Conservation (phyloP, 2,797 vertebrate species). For the Schizothorax lantsangensis region DNA sequence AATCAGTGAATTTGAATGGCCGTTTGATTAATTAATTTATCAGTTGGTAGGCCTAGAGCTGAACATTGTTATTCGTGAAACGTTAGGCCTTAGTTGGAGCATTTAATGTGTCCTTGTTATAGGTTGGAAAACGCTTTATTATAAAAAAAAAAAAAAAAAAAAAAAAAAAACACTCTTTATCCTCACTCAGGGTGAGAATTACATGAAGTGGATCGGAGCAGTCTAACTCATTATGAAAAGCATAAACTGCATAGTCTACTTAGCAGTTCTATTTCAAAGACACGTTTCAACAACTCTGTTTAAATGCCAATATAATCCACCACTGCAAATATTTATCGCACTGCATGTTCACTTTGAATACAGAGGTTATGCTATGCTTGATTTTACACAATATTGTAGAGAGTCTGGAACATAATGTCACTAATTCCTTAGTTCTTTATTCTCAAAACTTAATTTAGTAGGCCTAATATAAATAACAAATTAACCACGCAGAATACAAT, state of each 20-base stretch:
- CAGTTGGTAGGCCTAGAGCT: not conserved
- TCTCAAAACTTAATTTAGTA: not conserved
- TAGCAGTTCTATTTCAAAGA: not conserved
- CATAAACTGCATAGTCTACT: not conserved
- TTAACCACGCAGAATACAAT: not conserved
- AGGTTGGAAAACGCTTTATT: not conserved
- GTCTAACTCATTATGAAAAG: not conserved
- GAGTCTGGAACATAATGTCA: not conserved
- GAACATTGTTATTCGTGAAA: conserved; percentile 15
- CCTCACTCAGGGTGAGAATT: not conserved
- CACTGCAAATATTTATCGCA: not conserved
- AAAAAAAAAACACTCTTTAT: not conserved
- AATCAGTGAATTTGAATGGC: not conserved
- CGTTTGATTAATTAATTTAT: not conserved
- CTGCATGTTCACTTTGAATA: conserved; percentile 1
- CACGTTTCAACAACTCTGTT: not conserved
- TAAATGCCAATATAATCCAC: not conserved
- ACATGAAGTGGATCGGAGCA: not conserved
- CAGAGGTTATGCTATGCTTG: not conserved
- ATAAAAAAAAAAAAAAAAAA: not conserved
- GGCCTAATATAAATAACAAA: not conserved
- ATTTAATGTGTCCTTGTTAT: too few species aligned
- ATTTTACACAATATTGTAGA: not conserved
- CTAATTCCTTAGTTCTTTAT: not conserved
- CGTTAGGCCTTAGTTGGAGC: too few species aligned